Evolutionary conservation across 2,888 invertebrate genomes (phyloP), one percentile per base, ranked within the genome.

Genomic region (Caenorhabditis sinica): DNA sequence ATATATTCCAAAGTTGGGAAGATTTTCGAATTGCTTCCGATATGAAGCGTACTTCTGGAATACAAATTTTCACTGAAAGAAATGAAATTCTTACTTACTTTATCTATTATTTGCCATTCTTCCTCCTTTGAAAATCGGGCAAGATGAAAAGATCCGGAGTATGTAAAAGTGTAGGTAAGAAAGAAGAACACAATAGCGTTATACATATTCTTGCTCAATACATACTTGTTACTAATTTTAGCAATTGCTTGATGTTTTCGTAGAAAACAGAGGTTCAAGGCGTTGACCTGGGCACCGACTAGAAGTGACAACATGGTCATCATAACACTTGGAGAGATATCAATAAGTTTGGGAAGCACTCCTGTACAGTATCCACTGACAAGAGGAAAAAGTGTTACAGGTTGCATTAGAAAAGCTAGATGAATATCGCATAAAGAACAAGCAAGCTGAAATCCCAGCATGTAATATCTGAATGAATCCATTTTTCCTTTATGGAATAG

Each of bases 341-440:
- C 15, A 28, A 63, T n/a, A 0, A 28, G 33, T 45, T 9, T 66
- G 4, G 56, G 15, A 0, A 66, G 23, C 13, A 80, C 36, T 23
- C 79, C 79, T 5, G 23, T 23, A 30, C 45, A 65, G 30, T 65
- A 56, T 0, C 79, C 79, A n/a, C 45, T 43, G 0, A 20, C 5
- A 15, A 80, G 25, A 0, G 79, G 79, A 25, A 80, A 80, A 9
- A 80, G 49, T 5, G 65, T 30, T 17, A 72, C 36, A 0, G 72
- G 79, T 33, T 80, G 79, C 79, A 80, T 80, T 9, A 58, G 33
- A 43, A 71, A 80, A 1, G 72, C 15, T 5, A 72, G 15, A 20
- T 80, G 72, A 11, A 80, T 36, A 56, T 80, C 79, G 1, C 17
- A 9, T 3, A 80, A 20, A 20, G 58, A 40, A 30, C 79, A 72